Conservation (phyloP, 2,888 invertebrate species). For the Aradus depressus region DNA sequence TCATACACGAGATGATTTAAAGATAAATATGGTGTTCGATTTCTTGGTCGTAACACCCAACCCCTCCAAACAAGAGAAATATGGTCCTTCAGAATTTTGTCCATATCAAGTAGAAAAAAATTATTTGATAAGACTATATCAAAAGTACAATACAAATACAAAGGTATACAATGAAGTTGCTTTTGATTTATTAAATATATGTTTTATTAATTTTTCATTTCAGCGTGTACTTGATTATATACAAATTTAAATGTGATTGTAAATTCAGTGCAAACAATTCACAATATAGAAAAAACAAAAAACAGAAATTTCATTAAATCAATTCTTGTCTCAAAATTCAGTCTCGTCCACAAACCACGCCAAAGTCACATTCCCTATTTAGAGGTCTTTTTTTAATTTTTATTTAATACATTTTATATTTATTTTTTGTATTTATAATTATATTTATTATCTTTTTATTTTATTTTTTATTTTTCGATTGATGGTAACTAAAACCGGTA, state of each 20-base stretch:
- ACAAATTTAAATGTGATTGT: slow-evolving; percentile 16
- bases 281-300: too few relatives aligned
- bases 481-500: slow-evolving; percentile 27
- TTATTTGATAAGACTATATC: slow-evolving; percentile 18
- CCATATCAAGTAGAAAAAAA: slow-evolving; percentile 14
- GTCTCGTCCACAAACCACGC: slow-evolving; percentile 13
- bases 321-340: slow-evolving; percentile 18
- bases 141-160: slow-evolving; percentile 17
- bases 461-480: slow-evolving; percentile 20
- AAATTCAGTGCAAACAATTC: slow-evolving; percentile 14
- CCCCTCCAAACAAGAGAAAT: too few relatives aligned
- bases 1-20: neutral
- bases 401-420: neutral
- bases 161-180: slow-evolving; percentile 19
- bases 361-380: slow-evolving; percentile 8
- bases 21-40: too few relatives aligned
- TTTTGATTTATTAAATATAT: slow-evolving; percentile 19
- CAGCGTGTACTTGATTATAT: slow-evolving; percentile 13
- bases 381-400: too few relatives aligned
- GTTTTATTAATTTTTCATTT: neutral
- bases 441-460: neutral
- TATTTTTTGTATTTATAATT: too few relatives aligned
- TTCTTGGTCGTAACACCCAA: too few relatives aligned
- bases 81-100: slow-evolving; percentile 14
- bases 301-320: neutral